phyloP scores from a whole-genome alignment of 1,140 invertebrate species.

The Aplysia californica region DNA sequence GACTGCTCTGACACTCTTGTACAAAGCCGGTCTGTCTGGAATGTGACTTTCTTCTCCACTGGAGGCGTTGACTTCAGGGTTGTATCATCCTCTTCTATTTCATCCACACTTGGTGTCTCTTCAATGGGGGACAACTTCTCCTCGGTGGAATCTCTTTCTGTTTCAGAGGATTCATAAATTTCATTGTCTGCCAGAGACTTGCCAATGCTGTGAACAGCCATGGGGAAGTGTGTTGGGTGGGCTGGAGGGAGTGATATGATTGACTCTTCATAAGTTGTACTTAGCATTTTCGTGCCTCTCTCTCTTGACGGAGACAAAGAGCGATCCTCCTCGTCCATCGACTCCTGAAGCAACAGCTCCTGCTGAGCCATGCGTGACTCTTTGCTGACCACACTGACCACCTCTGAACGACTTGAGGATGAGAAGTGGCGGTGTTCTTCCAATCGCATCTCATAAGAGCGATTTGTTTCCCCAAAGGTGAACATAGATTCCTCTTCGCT shows the following conservation, averaged over 20 bases:
- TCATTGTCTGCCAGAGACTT: constrained; percentile 59
- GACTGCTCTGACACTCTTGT: constrained; percentile 33
- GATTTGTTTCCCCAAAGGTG: too few species aligned
- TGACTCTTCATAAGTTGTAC: constrained; percentile 41
- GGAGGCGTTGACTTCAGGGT: constrained; percentile 27
- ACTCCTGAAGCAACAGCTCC: constrained; percentile 53
- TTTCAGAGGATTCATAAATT: constrained; percentile 59
- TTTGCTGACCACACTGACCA: constrained; percentile 50
- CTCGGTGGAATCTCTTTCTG: constrained; percentile 59
- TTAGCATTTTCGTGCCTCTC: constrained; percentile 34
- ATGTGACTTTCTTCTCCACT: constrained; percentile 56
- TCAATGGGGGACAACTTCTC: constrained; percentile 61
- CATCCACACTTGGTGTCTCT: constrained; percentile 47
- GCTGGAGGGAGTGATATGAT: constrained; percentile 16
- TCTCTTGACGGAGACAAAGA: constrained; percentile 57
- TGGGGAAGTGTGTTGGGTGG: constrained; percentile 42
- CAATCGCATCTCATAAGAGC: not conserved
- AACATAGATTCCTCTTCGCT: constrained; percentile 33
- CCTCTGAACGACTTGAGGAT: constrained; percentile 26
- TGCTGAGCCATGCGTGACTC: constrained; percentile 59
- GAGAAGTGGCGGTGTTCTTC: not conserved
- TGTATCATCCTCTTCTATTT: constrained; percentile 50
- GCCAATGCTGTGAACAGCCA: constrained; percentile 50
- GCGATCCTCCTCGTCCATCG: constrained; percentile 54
- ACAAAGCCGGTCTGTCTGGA: constrained; percentile 47